Percentiles rank a stretch among this genome's conserved stretches.
Evolutionary conservation across 2,797 vertebrate genomes (phyloP).

Genomic region (Bovichtus diacanthus): DNA sequence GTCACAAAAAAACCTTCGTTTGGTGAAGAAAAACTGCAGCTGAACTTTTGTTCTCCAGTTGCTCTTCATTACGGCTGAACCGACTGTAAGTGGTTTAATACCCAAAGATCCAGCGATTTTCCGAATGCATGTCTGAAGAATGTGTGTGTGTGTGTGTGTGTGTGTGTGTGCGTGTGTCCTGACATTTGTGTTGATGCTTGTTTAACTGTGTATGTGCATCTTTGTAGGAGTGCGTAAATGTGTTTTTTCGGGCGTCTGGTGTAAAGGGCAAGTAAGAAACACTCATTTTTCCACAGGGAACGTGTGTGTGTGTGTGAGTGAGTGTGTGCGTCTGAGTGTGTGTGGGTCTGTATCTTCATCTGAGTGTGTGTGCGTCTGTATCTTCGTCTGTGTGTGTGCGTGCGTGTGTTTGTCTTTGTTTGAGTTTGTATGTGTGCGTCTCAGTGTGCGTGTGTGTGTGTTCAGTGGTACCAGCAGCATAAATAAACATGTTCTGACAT

Average conservation of each 20-base stretch:
- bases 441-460: constrained; percentile 14
- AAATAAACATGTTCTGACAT: constrained; percentile 64
- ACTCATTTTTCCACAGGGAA: constrained; percentile 29
- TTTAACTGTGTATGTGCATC: constrained; percentile 9
- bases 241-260: constrained; percentile 10
- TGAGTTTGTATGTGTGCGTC: neutral
- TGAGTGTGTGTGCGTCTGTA: too few relatives aligned
- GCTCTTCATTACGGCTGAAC: constrained; percentile 14
- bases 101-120: constrained; percentile 13
- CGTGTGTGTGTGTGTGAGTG: constrained; percentile 20
- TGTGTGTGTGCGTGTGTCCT: constrained; percentile 6
- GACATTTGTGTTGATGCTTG: constrained; percentile 5
- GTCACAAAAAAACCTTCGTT: neutral
- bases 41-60: constrained; percentile 30
- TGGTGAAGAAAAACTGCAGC: neutral
- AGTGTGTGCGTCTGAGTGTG: neutral
- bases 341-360: neutral
- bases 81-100: constrained; percentile 13
- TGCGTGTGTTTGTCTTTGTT: too few relatives aligned
- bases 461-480: constrained; percentile 38
- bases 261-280: constrained; percentile 46
- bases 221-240: neutral
- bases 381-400: constrained; percentile 11
- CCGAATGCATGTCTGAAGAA: neutral
- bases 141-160: constrained; percentile 12